Percentiles rank a stretch among this genome's conserved stretches.
phyloP scores from a whole-genome alignment of 2,113 vertebrate species.

The Stigmatopora nigra region DNA sequence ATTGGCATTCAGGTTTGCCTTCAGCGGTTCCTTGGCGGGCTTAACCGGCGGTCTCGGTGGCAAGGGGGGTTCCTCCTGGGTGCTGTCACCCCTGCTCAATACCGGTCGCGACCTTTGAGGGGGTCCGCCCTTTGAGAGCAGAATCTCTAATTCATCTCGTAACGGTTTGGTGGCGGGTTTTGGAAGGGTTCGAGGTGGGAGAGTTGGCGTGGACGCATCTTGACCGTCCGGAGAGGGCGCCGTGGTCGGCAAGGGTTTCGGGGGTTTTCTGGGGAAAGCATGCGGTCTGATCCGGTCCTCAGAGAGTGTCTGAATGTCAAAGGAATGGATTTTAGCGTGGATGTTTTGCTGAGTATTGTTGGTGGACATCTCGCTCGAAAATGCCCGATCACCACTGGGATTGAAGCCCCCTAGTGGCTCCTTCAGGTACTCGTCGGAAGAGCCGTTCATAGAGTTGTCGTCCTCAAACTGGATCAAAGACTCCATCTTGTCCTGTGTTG shows the following conservation, averaged over 20 bases:
- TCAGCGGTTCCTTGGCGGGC: constrained; percentile 46
- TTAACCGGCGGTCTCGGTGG: constrained; percentile 23
- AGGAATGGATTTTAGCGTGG: constrained; percentile 82
- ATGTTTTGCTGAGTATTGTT: constrained; percentile 75
- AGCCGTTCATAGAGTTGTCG: constrained; percentile 3
- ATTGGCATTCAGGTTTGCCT: constrained; percentile 60
- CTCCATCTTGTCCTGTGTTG: constrained; percentile 61
- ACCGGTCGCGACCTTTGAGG: constrained; percentile 47
- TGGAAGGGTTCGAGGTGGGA: constrained; percentile 70
- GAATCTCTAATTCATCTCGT: constrained; percentile 36
- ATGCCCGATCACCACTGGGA: constrained; percentile 5
- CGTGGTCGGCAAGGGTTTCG: constrained; percentile 75
- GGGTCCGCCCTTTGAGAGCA: constrained; percentile 34
- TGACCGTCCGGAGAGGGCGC: constrained; percentile 15
- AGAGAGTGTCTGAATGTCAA: constrained; percentile 73
- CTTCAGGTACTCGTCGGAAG: constrained; percentile 52
- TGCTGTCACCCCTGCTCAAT: constrained; percentile 60
- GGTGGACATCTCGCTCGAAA: constrained; percentile 70
- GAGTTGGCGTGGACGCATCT: constrained; percentile 56
- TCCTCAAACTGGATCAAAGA: constrained; percentile 47
- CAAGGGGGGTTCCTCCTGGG: constrained; percentile 44
- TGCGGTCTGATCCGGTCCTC: constrained; percentile 67
- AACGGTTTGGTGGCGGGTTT: constrained; percentile 50
- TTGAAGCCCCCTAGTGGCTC: constrained; percentile 64
- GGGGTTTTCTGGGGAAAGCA: constrained; percentile 71